Evolutionary conservation across 1,140 invertebrate genomes (phyloP), one percentile per base, ranked within the genome.

Genomic region (Olivierus martensii): DNA sequence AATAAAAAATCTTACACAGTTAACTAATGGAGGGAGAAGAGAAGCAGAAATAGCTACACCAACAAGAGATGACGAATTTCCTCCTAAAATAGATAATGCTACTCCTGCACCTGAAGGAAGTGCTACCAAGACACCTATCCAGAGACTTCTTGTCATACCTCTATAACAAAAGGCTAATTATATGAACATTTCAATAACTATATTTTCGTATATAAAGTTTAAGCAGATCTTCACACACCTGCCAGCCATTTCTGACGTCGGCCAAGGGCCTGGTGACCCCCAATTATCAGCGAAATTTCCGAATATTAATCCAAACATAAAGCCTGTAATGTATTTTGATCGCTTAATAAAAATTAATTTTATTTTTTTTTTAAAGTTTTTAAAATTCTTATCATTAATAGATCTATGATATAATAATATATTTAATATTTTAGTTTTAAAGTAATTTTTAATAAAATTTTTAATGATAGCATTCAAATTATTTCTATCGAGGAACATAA

Each of bases 1-100:
- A 19, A 11, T n/a, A 10, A 15, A 49, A 36, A 2, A 3, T 74
- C 77, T 77, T 71, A 84, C 83, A 63, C 81, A 82, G 68, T 90
- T 90, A 6, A 89, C 84, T 55, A 84, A 81, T 12, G 86, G 87
- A n/a, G 86, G 86, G 46, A 91, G 64, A 35, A 89, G 69, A 1
- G 86, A 89, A 2, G 87, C 86, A 3, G 86, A 88, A 64, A 90
- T 89, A 5, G 87, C 87, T 37, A 91, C 87, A 59, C 86, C 86
- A 55, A 91, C 88, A 38, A 90, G 65, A 2, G 86, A 86, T 1
- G 84, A 84, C 39, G 80, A 80, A 62, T 84, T 88, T 15, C 84
- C 85, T 63, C 86, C 84, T 1, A 91, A 71, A 35, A 90, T 71
- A 34, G 85, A 85, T n/a, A 91, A 73, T 1, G 86, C 86, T 1